Evolutionary conservation across 2,113 vertebrate genomes (phyloP), one percentile per base, ranked within the genome.

Genomic region (Lucifuga dentata): DNA sequence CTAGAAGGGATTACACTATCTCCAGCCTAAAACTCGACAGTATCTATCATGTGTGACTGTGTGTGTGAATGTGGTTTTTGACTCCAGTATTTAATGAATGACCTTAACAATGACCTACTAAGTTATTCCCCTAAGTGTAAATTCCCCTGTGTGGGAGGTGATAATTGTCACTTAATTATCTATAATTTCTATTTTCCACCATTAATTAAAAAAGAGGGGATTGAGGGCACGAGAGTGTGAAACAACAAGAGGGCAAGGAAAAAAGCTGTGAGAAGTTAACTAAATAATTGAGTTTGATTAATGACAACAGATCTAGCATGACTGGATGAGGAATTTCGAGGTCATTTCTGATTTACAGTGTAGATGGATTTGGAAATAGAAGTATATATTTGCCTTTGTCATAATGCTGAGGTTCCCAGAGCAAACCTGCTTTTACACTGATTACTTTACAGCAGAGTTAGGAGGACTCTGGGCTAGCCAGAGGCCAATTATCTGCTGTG

Each of bases 91-190:
- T 65, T 80, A 84, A 80, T 65, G 68, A 73, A 84, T 83, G 86
- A 89, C 88, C 86, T 88, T 84, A 82, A 78, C 48, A 71, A 74
- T 77, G 81, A 89, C 81, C 70, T 83, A 79, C 69, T 50, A 68
- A 73, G 73, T 81, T 77, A 73, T 80, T 81, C 78, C 86, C 86
- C 24, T 8, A 11, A 71, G 85, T 62, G 49, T 58, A 50, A 60
- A 53, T 66, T 89, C 85, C 82, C 79, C 46, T 38, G 84, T 49
- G 87, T 68, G 26, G 56, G 19, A 63, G 68, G 82, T 79, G 68
- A 67, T 87, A 86, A 88, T 86, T 87, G 84, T 79, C 71, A 78
- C 76, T 88, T 87, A 86, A 89, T 88, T 88, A 90, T 85, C 77
- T 72, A 69, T 78, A 80, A 85, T 83, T 80, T 80, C 62, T 73